Conservation (phyloP, 2,888 invertebrate genomes). For the Yponomeuta malinellus region DNA sequence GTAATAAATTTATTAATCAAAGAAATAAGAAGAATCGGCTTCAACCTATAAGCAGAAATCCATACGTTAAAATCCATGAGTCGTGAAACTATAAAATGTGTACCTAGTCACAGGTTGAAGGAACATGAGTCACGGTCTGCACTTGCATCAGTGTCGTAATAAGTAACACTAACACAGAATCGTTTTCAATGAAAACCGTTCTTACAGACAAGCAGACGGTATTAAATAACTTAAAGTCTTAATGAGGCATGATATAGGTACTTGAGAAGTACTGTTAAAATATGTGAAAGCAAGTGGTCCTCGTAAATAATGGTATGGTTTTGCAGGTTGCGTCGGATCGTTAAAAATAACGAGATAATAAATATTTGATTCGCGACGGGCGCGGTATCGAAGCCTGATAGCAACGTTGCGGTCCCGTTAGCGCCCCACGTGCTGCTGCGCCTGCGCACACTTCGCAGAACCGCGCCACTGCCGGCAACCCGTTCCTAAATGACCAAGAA, state of each 20-base stretch:
- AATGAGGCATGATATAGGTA: conserved; percentile 11
- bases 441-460: not conserved
- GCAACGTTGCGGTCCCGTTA: conserved; percentile 16
- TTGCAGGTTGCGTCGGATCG: conserved; percentile 31
- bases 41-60: too few species aligned
- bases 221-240: conserved; percentile 3
- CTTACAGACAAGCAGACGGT: not conserved
- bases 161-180: not conserved
- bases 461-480: conserved; percentile 2
- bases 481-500: conserved; percentile 11
- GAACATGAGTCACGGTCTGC: too few species aligned
- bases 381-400: conserved; percentile 14
- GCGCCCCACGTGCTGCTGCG: conserved; percentile 13
- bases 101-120: too few species aligned
- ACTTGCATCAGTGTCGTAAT: not conserved
- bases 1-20: too few species aligned
- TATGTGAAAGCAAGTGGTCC: conserved; percentile 23
- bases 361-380: conserved; percentile 31
- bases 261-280: conserved; percentile 17
- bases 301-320: conserved; percentile 27
- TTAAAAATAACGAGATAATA: conserved; percentile 40
- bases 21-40: too few species aligned
- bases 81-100: too few species aligned
- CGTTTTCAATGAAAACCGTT: not conserved
- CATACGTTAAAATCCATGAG: too few species aligned